phyloP scores from a whole-genome alignment of 2,888 invertebrate genomes.

The Physocephala rufipes region DNA sequence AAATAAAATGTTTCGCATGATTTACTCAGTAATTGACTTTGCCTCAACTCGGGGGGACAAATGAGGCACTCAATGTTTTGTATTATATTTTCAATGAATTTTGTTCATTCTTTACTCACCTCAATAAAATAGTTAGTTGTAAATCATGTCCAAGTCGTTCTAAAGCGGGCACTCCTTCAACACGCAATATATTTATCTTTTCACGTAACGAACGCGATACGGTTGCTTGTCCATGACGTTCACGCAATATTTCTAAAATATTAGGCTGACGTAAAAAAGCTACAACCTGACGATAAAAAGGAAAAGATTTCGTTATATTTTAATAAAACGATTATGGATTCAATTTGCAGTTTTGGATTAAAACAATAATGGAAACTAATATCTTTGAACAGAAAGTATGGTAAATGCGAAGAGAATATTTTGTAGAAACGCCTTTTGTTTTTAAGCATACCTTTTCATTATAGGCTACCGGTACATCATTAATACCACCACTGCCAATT shows the following conservation, averaged over 20 bases:
- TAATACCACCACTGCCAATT: constrained; percentile 57
- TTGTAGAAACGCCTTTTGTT: too few species aligned
- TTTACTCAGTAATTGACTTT: too few species aligned
- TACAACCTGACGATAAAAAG: constrained; percentile 75
- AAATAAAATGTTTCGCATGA: too few species aligned
- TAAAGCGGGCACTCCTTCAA: constrained; percentile 88
- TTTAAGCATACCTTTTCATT: constrained; percentile 78
- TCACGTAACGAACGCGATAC: constrained; percentile 81
- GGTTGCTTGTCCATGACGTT: constrained; percentile 78
- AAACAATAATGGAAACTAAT: too few species aligned
- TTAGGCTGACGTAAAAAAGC: constrained; percentile 95
- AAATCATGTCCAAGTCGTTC: constrained; percentile 90
- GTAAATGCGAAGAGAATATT: too few species aligned
- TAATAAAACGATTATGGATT: too few species aligned
- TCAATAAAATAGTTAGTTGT: constrained; percentile 90
- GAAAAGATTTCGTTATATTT: neutral
- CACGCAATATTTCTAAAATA: constrained; percentile 89
- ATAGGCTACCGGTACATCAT: constrained; percentile 86
- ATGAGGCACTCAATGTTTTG: too few species aligned
- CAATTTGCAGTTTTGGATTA: too few species aligned
- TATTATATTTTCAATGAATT: too few species aligned
- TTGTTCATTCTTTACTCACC: constrained; percentile 70
- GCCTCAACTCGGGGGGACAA: too few species aligned
- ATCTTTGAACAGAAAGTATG: neutral
- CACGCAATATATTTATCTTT: constrained; percentile 86